Base-by-base conservation (phyloP, 2,888 invertebrate genomes). In the Caenorhabditis sp. region DNA sequence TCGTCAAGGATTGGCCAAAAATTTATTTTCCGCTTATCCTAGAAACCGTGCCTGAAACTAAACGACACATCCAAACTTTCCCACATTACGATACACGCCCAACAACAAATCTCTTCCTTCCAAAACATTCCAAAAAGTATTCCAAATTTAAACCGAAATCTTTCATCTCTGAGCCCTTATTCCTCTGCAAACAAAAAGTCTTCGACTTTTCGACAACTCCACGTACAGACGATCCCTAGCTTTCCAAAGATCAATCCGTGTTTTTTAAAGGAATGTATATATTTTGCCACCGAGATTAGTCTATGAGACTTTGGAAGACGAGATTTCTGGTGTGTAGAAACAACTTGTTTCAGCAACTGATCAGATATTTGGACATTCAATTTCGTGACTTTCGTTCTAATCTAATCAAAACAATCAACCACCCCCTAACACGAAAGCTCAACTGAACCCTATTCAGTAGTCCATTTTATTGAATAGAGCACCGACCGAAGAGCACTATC, bases 201-300 rank as follows among this genome's bases (percentile, higher is more conserved):
- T n/a, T 31, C 7, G 38, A 38, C 38, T 38, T 38, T 58, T 31
- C 31, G 22, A n/a, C 6, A 54, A 12, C 26, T 54, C 14, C 54
- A 54, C 35, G 10, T 35, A 3, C 22, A 19, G 38, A 28, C 22
- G 35, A 35, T 35, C 35, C n/a, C n/a, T 19, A 19, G 1, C 35
- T 51, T 31, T 7, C 7, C 19, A 14, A 54, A 41, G 61, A 61
- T 38, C 61, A 41, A 61, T 61, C 61, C 24, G 22, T 41, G 61
- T 61, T 61, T 61, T 61, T 38, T 61, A 61, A 61, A 54, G 51
- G 26, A 24, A 41, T 41, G 38, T 54, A 54, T 54, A 61, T 41
- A 61, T 63, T 24, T 44, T 63, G 44, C 44, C 16, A 24, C n/a
- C 24, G 28, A 66, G 64, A 66, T 66, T 66, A 66, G 64, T 66